These are phyloP conservation scores for Oreotrochilus melanogaster DNA, from an alignment of 2,113 vertebrate species.

Conservation along the genomic window DNA sequence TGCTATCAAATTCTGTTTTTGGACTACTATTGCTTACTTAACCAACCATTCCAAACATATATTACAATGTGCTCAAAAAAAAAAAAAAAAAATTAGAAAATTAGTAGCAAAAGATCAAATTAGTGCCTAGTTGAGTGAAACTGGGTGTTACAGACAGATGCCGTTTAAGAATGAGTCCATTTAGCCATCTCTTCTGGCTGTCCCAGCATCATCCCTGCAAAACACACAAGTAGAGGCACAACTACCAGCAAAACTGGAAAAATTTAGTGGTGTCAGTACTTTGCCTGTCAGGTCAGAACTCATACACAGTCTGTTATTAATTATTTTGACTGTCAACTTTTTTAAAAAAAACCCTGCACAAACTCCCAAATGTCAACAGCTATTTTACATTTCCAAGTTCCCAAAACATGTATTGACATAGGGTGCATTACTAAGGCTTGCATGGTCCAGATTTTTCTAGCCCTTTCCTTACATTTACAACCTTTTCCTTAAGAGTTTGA, in stretches of 20 bases:
- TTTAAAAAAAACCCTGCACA: neutral
- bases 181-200: neutral
- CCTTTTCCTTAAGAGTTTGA: neutral
- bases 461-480: neutral
- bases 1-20: neutral
- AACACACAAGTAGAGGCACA: neutral
- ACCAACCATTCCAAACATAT: neutral
- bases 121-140: neutral
- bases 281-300: neutral
- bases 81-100: neutral
- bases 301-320: neutral
- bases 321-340: neutral
- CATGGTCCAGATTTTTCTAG: neutral
- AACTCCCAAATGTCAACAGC: neutral
- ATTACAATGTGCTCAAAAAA: neutral
- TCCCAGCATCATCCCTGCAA: accelerated
- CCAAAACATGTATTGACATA: neutral
- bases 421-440: neutral
- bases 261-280: neutral
- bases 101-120: neutral
- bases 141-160: neutral
- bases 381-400: neutral
- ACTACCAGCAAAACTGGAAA: neutral
- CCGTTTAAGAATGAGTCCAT: neutral
- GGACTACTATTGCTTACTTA: neutral